Conservation (phyloP, 2,797 vertebrate species). For the Poecilia wingei region DNA sequence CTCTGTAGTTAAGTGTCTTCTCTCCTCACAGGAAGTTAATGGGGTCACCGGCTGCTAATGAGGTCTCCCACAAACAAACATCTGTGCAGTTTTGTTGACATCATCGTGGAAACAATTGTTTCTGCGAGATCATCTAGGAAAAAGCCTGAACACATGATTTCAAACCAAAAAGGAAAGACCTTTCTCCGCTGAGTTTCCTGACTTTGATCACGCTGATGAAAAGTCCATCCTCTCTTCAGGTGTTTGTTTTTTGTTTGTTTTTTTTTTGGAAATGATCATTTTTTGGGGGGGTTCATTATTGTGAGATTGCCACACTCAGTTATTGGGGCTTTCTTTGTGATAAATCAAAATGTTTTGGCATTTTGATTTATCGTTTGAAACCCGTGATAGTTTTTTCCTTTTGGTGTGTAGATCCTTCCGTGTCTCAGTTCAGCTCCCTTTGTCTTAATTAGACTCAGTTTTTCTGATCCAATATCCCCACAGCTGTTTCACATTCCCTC, state of each 20-base stretch:
- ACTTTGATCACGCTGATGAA: not conserved
- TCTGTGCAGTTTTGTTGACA: not conserved
- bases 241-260: not conserved
- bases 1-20: slow-evolving; percentile 40
- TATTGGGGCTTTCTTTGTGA: not conserved
- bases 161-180: not conserved
- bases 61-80: slow-evolving; percentile 35
- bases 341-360: not conserved
- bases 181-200: not conserved
- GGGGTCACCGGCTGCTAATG: slow-evolving; percentile 20
- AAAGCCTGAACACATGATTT: not conserved
- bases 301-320: not conserved
- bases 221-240: not conserved
- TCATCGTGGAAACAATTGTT: slow-evolving; percentile 9
- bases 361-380: not conserved
- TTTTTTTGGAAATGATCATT: not conserved
- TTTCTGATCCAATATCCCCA: not conserved
- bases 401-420: not conserved
- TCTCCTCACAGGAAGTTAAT: slow-evolving; percentile 41
- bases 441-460: not conserved
- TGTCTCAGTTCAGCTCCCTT: not conserved
- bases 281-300: not conserved
- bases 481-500: not conserved
- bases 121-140: not conserved
- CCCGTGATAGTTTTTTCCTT: not conserved